Evolutionary conservation across 1,140 invertebrate species (phyloP).

Genomic region (Drosophila ficusphila): DNA sequence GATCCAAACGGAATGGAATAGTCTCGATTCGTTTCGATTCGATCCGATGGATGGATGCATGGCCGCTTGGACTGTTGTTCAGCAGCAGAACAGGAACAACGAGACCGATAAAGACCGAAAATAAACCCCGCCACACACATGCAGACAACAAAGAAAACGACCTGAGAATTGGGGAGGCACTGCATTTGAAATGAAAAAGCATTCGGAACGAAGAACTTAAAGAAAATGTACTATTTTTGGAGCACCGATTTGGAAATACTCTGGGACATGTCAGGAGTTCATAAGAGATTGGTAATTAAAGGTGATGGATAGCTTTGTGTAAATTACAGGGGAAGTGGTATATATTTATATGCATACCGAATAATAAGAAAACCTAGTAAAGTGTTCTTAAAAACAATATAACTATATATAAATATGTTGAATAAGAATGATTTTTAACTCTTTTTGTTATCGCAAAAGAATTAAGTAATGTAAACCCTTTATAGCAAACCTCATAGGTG

Average conservation of each 20-base stretch:
- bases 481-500: neutral
- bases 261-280: constrained; percentile 11
- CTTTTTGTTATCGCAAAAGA: neutral
- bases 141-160: constrained; percentile 31
- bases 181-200: constrained; percentile 23
- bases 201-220: neutral
- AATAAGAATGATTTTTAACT: too few species aligned
- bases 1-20: constrained; percentile 43
- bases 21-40: constrained; percentile 37
- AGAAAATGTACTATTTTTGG: constrained; percentile 10
- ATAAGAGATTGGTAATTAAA: constrained; percentile 1
- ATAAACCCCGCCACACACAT: constrained; percentile 31
- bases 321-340: neutral
- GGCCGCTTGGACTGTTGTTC: constrained; percentile 7
- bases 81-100: neutral
- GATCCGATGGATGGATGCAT: constrained; percentile 34
- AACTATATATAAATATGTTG: too few species aligned
- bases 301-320: constrained; percentile 14
- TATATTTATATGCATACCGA: neutral
- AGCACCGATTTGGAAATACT: constrained; percentile 24
- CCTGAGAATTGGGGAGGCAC: constrained; percentile 2
- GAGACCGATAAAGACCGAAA: constrained; percentile 19
- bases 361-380: neutral
- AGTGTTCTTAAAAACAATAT: too few species aligned
- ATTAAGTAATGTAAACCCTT: neutral